phyloP scores from a whole-genome alignment of 2,113 vertebrate species.

The Bombycilla garrulus region DNA sequence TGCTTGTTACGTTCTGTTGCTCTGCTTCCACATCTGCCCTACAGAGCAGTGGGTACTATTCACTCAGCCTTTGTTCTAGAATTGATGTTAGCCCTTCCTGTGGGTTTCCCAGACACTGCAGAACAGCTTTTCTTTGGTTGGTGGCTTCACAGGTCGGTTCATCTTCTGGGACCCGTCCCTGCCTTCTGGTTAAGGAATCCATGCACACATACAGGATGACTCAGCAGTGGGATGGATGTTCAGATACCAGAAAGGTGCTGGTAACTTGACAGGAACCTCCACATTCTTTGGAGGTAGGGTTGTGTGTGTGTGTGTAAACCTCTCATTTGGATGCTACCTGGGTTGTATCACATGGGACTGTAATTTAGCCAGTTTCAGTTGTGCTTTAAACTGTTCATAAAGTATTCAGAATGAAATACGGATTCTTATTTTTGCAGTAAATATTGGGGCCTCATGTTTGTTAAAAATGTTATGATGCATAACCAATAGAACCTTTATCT shows the following conservation, averaged over 20 bases:
- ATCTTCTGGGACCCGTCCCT: slow-evolving; percentile 50
- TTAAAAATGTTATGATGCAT: neutral
- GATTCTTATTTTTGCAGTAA: neutral
- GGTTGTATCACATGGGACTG: neutral
- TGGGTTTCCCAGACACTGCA: neutral
- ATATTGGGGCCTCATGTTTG: neutral
- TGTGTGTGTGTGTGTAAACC: neutral
- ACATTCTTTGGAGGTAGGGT: slow-evolving; percentile 56
- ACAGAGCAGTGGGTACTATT: neutral
- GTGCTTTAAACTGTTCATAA: neutral
- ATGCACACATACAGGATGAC: slow-evolving; percentile 47
- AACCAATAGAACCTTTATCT: neutral
- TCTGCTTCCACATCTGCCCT: neutral
- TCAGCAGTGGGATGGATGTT: slow-evolving; percentile 57
- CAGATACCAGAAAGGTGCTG: slow-evolving; percentile 50
- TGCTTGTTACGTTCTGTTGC: neutral
- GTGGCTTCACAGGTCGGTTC: slow-evolving; percentile 49
- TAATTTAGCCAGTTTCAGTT: neutral
- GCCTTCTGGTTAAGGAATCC: slow-evolving; percentile 66
- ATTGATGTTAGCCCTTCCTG: neutral
- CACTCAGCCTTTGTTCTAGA: neutral
- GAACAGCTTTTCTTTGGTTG: slow-evolving; percentile 30
- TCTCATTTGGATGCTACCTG: neutral
- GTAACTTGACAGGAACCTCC: slow-evolving; percentile 64
- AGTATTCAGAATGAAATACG: neutral